These are phyloP conservation scores for Petrophora chlorosata DNA, from an alignment of 2,888 invertebrate genomes.

Conservation along the genomic window DNA sequence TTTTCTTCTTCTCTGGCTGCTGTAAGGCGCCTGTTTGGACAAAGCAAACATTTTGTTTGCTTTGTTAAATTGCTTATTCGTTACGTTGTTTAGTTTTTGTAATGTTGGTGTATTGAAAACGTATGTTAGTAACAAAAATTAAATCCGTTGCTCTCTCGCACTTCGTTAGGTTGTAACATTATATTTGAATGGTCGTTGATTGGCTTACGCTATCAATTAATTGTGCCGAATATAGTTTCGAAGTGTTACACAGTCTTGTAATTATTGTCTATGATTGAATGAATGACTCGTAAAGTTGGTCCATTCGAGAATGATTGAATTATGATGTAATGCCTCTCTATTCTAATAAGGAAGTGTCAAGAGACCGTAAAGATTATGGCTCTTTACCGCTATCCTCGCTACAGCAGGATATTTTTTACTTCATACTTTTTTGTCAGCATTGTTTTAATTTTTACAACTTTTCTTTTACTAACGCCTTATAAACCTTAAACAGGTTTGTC, in stretches of 20 bases:
- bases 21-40: conserved; percentile 57
- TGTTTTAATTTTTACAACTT: too few relatives aligned
- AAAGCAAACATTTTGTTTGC: too few relatives aligned
- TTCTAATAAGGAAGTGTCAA: conserved; percentile 9
- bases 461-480: too few relatives aligned
- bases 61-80: conserved; percentile 59
- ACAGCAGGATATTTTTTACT: background rate
- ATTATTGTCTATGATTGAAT: conserved; percentile 17
- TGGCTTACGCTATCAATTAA: conserved; percentile 28
- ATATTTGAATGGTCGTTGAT: conserved; percentile 11
- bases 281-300: background rate
- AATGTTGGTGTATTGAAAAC: conserved; percentile 11
- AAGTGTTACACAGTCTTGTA: conserved; percentile 7
- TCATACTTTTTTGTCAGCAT: background rate
- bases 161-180: background rate
- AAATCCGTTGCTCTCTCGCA: background rate
- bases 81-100: conserved; percentile 47
- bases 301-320: conserved; percentile 2
- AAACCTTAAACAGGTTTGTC: too few relatives aligned
- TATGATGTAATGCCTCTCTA: background rate
- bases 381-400: background rate
- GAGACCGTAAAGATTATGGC: background rate
- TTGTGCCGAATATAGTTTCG: conserved; percentile 21
- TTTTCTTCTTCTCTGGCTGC: conserved; percentile 48
- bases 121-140: conserved; percentile 2